Evolutionary conservation across 2,113 vertebrate species (phyloP).

Genomic region (Leuciscus idus): DNA sequence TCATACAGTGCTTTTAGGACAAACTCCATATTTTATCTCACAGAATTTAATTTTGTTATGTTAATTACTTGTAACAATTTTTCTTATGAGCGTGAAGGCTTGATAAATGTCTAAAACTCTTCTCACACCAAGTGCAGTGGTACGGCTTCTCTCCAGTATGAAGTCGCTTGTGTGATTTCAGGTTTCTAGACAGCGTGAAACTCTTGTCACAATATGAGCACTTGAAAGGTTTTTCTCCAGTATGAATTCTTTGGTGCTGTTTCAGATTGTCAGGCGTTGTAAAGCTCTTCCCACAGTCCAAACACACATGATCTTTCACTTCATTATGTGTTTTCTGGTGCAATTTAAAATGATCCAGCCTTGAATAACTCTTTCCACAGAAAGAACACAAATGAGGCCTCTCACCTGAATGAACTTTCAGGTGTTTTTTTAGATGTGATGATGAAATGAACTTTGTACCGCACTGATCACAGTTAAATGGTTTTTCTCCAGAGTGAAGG

Average conservation of each 20-base stretch:
- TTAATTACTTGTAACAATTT: too few species aligned
- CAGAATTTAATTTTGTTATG: too few species aligned
- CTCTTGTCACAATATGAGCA: neutral
- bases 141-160: neutral
- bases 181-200: neutral
- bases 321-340: neutral
- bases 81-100: too few species aligned
- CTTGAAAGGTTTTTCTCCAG: neutral
- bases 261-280: neutral
- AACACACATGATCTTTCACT: neutral
- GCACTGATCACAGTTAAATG: neutral
- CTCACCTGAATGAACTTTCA: neutral
- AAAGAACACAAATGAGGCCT: neutral
- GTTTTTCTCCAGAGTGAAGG: neutral
- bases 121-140: neutral
- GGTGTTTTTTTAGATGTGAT: neutral
- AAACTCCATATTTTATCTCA: too few species aligned
- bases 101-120: neutral
- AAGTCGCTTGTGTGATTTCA: neutral
- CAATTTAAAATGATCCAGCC: neutral
- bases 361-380: neutral
- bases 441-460: neutral
- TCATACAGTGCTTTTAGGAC: too few species aligned
- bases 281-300: neutral
- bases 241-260: neutral